Evolutionary conservation across 2,113 vertebrate species (phyloP).

Genomic region (Todiramphus saurophagus): DNA sequence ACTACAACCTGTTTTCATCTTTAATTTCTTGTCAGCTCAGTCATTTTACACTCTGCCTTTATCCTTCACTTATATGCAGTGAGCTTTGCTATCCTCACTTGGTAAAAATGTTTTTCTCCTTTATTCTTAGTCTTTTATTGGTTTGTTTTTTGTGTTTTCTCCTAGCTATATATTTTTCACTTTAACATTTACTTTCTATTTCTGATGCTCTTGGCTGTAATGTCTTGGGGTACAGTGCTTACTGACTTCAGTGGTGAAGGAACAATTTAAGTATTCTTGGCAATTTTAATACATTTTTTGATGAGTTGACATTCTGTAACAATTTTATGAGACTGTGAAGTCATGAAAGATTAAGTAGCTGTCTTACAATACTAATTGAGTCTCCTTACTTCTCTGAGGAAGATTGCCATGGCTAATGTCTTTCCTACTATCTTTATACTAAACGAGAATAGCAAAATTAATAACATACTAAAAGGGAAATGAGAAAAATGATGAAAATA

Average conservation of each 20-base stretch:
- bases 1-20: background rate
- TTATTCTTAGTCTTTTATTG: background rate
- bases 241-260: background rate
- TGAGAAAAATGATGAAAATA: background rate
- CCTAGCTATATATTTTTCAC: background rate
- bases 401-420: background rate
- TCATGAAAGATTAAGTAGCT: constrained; percentile 31
- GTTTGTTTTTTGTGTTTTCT: background rate
- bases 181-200: background rate
- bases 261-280: background rate
- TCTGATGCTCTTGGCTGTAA: background rate
- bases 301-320: background rate
- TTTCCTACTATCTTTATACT: constrained; percentile 12
- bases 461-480: background rate
- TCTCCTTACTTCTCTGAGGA: background rate
- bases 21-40: background rate
- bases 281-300: background rate
- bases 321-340: constrained; percentile 10
- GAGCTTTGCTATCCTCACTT: background rate
- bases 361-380: background rate
- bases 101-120: background rate
- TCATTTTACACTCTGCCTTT: background rate
- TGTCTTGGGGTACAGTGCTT: background rate
- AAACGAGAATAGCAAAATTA: background rate
- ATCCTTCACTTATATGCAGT: background rate